These are phyloP conservation scores for Montipora sp. DNA, from an alignment of 64 coral and sea anemone genomes.

Conservation along the genomic window DNA sequence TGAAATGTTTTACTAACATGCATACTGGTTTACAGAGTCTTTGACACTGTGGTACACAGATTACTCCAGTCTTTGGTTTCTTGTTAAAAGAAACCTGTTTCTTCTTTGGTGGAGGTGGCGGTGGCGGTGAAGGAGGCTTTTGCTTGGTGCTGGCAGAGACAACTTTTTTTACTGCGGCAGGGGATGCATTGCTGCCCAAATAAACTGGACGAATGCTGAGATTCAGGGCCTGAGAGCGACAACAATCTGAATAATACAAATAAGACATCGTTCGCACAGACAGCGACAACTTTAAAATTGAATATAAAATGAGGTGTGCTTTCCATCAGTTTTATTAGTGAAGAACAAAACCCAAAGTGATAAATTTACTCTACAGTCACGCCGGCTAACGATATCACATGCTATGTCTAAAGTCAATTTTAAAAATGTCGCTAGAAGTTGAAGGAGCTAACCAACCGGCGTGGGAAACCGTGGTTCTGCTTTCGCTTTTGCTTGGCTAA, in stretches of 20 bases:
- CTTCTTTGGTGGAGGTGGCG: constrained; percentile 3
- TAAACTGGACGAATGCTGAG: constrained; percentile 52
- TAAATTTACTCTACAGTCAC: too few species aligned
- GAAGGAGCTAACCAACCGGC: too few species aligned
- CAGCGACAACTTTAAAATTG: too few species aligned
- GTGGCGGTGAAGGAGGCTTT: background rate
- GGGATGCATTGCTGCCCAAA: constrained; percentile 11
- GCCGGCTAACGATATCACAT: too few species aligned
- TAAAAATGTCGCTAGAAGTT: too few species aligned
- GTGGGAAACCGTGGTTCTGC: too few species aligned
- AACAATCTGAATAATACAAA: constrained; percentile 45
- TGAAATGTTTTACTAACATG: background rate
- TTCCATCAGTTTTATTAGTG: too few species aligned
- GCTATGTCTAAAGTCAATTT: too few species aligned
- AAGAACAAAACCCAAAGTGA: too few species aligned
- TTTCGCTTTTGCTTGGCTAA: too few species aligned
- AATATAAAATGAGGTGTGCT: too few species aligned
- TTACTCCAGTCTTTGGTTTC: background rate
- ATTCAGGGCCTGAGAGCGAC: constrained; percentile 59
- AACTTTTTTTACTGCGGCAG: background rate
- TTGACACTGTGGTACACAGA: constrained; percentile 27
- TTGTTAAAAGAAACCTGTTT: background rate
- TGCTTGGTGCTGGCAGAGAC: background rate
- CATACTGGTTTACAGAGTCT: constrained; percentile 34
- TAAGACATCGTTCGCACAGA: background rate